Evolutionary conservation across 2,113 vertebrate genomes (phyloP), one percentile per base, ranked within the genome.

Genomic region (Forbesichthys agassizii): DNA sequence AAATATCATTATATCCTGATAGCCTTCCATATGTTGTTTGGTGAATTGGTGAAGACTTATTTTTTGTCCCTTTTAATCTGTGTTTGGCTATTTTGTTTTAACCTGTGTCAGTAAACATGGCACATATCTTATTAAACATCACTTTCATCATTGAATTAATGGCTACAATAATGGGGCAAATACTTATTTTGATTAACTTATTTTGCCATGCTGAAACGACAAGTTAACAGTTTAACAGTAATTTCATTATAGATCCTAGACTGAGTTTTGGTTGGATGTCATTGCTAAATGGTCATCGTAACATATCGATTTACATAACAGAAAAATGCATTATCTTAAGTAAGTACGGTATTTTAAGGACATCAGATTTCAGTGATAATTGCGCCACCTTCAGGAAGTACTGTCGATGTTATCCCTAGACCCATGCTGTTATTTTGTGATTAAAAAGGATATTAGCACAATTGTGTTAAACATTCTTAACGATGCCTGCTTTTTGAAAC

Each of bases 51-150:
- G 27, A 27, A 27, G 27, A 27, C 27, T 27, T 27, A 27, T 52
- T 20, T 49, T 64, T 11, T 14, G 36, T 36, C 66, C 68, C 73
- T 78, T 78, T 82, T 80, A 78, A 81, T 67, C 62, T 80, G 82
- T 80, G 82, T 78, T 11, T 60, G 12, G 49, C 78, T 60, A 20
- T 66, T 18, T 27, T 27, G 27, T 27, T 27, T 27, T 27, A 27
- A 27, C 27, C 52, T 75, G 47, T 69, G 8, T 70, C 48, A 62
- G 36, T 53, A 11, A 9, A 73, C 68, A 79, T 66, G 16, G 10
- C 42, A 62, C 60, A 5, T 42, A 7, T 42, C 36, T 42, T 42
- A 42, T 42, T 42, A 42, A 42, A 42, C 36, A 42, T 42, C 36
- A 42, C 36, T 42, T 27, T 42, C 36, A 42, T 42, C 1, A 42